phyloP scores from a whole-genome alignment of 2,888 invertebrate genomes.

The Erannis defoliaria region DNA sequence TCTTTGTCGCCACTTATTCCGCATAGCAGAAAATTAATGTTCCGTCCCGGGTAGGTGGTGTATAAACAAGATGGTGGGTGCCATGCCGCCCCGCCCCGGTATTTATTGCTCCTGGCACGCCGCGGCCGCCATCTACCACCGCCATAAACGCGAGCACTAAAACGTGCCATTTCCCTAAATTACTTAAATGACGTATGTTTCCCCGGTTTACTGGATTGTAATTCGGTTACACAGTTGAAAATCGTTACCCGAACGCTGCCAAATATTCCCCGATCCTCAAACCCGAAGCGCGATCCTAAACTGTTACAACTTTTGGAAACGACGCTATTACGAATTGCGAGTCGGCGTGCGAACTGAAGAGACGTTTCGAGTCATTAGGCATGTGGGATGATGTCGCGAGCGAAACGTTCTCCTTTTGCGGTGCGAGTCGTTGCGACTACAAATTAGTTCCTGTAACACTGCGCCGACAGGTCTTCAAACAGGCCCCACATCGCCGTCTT shows the following conservation, averaged over 20 bases:
- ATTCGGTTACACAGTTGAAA: slow-evolving; percentile 66
- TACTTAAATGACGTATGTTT: slow-evolving; percentile 79
- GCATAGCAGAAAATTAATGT: slow-evolving; percentile 76
- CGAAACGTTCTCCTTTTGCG: slow-evolving; percentile 66
- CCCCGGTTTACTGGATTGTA: slow-evolving; percentile 69
- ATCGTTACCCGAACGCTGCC: slow-evolving; percentile 62
- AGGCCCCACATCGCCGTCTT: slow-evolving; percentile 63
- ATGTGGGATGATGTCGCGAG: slow-evolving; percentile 61
- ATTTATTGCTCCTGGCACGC: slow-evolving; percentile 76
- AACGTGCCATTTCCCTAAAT: slow-evolving; percentile 79
- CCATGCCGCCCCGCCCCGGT: slow-evolving; percentile 63
- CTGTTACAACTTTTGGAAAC: slow-evolving; percentile 52
- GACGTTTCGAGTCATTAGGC: slow-evolving; percentile 65
- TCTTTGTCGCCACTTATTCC: slow-evolving; percentile 74
- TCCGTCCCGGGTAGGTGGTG: slow-evolving; percentile 66
- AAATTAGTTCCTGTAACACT: slow-evolving; percentile 70
- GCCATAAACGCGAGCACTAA: slow-evolving; percentile 76
- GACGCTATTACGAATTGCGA: slow-evolving; percentile 51
- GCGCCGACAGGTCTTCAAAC: slow-evolving; percentile 64
- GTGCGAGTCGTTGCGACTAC: slow-evolving; percentile 63
- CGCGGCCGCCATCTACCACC: slow-evolving; percentile 63
- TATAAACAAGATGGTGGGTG: slow-evolving; percentile 73
- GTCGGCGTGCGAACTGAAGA: slow-evolving; percentile 52
- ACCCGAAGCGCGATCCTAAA: slow-evolving; percentile 45
- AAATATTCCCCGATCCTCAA: slow-evolving; percentile 52